Conservation (phyloP, 2,797 vertebrate genomes). For the Threskiornis aethiopicus region DNA sequence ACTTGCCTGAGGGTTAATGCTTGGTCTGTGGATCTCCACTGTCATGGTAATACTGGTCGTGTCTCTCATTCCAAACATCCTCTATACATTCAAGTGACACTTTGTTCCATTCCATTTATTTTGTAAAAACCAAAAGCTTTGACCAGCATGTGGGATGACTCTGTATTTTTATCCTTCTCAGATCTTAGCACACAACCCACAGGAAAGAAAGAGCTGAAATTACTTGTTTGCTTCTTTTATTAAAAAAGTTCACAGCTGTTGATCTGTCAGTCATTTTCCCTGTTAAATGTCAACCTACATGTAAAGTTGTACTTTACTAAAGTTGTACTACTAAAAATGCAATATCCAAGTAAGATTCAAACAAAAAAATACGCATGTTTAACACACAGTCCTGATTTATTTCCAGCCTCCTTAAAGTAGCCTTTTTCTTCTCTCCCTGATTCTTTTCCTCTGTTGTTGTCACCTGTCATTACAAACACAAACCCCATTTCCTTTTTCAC, state of each 20-base stretch:
- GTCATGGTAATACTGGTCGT: background rate
- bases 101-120: background rate
- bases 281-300: background rate
- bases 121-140: background rate
- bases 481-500: background rate
- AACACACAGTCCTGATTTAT: background rate
- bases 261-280: background rate
- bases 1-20: background rate
- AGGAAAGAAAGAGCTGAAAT: background rate
- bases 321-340: background rate
- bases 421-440: background rate
- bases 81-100: background rate
- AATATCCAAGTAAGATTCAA: background rate
- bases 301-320: background rate
- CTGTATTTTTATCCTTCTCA: background rate
- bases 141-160: background rate
- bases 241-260: background rate
- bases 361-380: background rate
- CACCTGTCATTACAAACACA: background rate
- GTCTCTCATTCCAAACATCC: background rate
- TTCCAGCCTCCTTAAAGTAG: background rate
- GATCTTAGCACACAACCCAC: background rate
- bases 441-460: background rate
- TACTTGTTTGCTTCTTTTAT: background rate
- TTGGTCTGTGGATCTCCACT: background rate